Evolutionary conservation across 2,797 vertebrate genomes (phyloP), one percentile per base, ranked within the genome.

Genomic region (Falco peregrinus): DNA sequence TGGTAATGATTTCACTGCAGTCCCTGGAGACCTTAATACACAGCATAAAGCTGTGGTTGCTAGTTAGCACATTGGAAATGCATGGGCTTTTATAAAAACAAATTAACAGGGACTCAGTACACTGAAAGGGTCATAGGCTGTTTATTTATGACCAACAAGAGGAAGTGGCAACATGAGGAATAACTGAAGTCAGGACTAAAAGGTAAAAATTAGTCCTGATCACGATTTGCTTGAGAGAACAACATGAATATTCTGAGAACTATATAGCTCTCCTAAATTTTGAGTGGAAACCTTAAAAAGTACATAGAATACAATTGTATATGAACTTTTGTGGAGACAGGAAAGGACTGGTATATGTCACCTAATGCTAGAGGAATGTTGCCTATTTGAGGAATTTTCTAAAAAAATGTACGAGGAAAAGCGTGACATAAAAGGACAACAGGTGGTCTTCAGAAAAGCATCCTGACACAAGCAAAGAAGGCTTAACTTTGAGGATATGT

Each of bases 401-500:
- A 29, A 41, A 77, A 51, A 61, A 67, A 56, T 16, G 9, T 10
- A 5, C 17, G 56, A 83, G 53, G 76, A 76, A 51, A 87, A 78
- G 26, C 26, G 35, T 59, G 57, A 37, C 57, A 43, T 68, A 68
- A 86, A 94, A 88, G 69, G 73, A 43, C 87, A 95, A 95, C 75
- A 90, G 78, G 89, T 93, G 53, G 50, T 65, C 64, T 91, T 94
- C 76, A 93, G 87, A 89, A 92, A 71, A 91, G 45, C 73, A 76
- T 78, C 65, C 33, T 75, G 65, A 57, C 24, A 71, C 39, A 84
- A 70, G 69, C n/a, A 79, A 70, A 84, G 71, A 39, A 11, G 6
- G 50, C 37, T 69, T 33, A 35, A 51, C 21, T 94, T 70, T 63
- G 81, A 94, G 74, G 35, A 61, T 91, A 0, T 63, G n/a, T 68